phyloP scores from a whole-genome alignment of 2,888 invertebrate genomes.

The Neelides folsomi region DNA sequence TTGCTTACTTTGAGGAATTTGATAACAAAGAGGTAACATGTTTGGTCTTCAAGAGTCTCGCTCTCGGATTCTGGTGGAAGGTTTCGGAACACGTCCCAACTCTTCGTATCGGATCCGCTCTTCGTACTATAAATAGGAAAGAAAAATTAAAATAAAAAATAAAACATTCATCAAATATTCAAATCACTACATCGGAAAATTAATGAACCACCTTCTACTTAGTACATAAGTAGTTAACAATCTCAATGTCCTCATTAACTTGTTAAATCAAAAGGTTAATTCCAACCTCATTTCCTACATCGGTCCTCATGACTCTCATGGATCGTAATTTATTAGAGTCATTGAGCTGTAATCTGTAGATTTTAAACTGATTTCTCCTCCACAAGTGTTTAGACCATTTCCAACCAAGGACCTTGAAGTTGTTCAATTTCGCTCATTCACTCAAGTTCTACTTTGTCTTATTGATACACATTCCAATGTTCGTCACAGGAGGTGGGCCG shows the following conservation, averaged over 20 bases:
- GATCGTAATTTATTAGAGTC: no score
- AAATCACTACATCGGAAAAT: background rate
- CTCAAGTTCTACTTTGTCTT: no score
- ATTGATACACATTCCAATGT: no score
- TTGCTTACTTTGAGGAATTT: conserved; percentile 55
- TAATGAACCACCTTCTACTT: background rate
- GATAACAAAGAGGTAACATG: conserved; percentile 70
- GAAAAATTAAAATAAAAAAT: background rate
- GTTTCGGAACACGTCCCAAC: conserved; percentile 93
- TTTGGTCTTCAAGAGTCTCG: conserved; percentile 75
- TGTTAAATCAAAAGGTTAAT: no score
- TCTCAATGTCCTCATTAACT: background rate
- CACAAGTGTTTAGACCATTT: no score
- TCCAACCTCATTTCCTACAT: no score
- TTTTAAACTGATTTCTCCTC: no score
- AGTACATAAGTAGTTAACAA: background rate
- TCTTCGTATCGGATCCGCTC: conserved; percentile 60
- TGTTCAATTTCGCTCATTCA: no score
- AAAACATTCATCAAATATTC: background rate
- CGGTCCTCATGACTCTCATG: no score
- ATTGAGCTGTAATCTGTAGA: no score
- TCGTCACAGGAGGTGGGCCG: no score
- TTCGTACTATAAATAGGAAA: conserved; percentile 11
- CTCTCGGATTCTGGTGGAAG: conserved; percentile 78
- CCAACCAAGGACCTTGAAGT: no score